These are phyloP conservation scores for Linnaemya tessellans DNA, from an alignment of 2,888 invertebrate species.

Conservation along the genomic window DNA sequence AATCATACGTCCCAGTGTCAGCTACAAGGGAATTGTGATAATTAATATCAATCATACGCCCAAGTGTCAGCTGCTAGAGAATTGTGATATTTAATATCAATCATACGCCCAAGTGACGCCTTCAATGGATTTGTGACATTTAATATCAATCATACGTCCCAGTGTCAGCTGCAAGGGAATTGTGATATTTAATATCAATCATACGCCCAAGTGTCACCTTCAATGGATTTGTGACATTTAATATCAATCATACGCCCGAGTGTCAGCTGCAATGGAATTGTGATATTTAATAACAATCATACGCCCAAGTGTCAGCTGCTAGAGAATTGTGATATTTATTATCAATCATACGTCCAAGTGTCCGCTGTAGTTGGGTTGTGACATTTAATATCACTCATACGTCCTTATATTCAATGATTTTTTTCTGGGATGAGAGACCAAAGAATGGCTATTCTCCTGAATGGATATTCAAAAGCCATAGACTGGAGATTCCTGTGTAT, in stretches of 20 bases:
- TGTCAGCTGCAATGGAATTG: not conserved
- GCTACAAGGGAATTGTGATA: no score
- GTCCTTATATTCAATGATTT: not conserved
- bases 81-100: not conserved
- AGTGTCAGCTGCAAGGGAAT: not conserved
- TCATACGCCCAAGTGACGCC: not conserved
- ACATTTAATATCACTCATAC: not conserved
- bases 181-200: not conserved
- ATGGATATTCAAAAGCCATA: no score
- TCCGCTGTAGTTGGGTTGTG: not conserved
- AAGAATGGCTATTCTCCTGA: no score
- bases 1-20: slow-evolving; percentile 5
- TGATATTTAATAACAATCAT: not conserved
- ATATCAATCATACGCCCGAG: slow-evolving; percentile 51
- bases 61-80: not conserved
- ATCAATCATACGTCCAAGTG: not conserved
- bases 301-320: not conserved
- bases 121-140: not conserved
- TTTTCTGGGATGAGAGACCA: no score
- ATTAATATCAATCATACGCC: slow-evolving; percentile 58
- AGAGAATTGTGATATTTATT: not conserved
- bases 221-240: no score
- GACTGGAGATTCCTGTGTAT: no score
- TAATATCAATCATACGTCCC: not conserved
- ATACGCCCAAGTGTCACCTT: not conserved